These are phyloP conservation scores for Aleiodes sp. DNA, from an alignment of 1,140 invertebrate species.

Conservation along the genomic window DNA sequence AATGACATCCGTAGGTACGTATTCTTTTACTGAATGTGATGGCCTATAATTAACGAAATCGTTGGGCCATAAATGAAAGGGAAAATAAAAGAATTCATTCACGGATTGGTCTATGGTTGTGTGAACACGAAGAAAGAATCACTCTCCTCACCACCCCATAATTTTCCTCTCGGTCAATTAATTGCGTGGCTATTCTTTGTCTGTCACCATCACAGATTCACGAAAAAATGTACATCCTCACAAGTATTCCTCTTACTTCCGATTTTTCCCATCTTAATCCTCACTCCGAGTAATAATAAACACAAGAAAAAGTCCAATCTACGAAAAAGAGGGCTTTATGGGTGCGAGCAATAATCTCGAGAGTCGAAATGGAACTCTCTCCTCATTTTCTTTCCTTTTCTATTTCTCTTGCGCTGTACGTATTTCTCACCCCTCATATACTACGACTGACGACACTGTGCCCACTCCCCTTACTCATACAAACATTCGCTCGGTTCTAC, in stretches of 20 bases:
- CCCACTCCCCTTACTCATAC: slow-evolving; percentile 31
- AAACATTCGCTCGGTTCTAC: slow-evolving; percentile 37
- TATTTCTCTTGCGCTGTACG: slow-evolving; percentile 17
- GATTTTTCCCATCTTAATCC: slow-evolving; percentile 60
- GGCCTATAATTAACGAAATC: slow-evolving; percentile 2
- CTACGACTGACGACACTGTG: slow-evolving; percentile 44
- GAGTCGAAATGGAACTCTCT: slow-evolving; percentile 39
- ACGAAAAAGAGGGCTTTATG: slow-evolving; percentile 55
- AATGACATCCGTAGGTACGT: no score
- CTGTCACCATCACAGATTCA: neutral
- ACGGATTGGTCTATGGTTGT: slow-evolving; percentile 14
- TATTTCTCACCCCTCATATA: slow-evolving; percentile 32
- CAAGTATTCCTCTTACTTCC: slow-evolving; percentile 45
- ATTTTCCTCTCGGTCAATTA: slow-evolving; percentile 31
- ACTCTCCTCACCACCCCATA: neutral
- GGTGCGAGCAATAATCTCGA: slow-evolving; percentile 38
- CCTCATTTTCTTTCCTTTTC: slow-evolving; percentile 7
- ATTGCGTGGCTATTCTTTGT: slow-evolving; percentile 25
- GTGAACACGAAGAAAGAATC: slow-evolving; percentile 4
- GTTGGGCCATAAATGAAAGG: neutral
- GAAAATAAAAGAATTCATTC: neutral
- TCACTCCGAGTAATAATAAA: slow-evolving; percentile 56
- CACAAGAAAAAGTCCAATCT: slow-evolving; percentile 54
- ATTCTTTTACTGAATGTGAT: neutral
- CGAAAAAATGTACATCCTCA: neutral